Conservation (phyloP, 2,113 vertebrate species). For the Sceloporus undulatus region DNA sequence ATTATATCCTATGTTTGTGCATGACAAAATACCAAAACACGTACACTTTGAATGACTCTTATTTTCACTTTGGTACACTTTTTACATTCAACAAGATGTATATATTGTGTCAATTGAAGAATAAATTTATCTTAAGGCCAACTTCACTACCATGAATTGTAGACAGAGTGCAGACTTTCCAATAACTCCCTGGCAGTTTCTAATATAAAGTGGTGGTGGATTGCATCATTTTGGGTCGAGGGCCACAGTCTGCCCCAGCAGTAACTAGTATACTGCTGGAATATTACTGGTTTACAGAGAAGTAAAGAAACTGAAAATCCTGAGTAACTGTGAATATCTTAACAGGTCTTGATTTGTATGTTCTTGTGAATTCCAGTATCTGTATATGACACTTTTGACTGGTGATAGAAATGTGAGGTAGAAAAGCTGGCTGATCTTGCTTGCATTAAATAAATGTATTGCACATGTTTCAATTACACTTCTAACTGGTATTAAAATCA, state of each 20-base stretch:
- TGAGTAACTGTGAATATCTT: slow-evolving; percentile 39
- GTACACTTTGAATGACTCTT: slow-evolving; percentile 48
- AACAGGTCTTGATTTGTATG: neutral
- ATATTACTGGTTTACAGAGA: slow-evolving; percentile 39
- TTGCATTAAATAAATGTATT: slow-evolving; percentile 31
- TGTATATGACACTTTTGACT: slow-evolving; percentile 8
- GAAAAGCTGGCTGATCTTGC: slow-evolving; percentile 10
- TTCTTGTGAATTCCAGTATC: neutral
- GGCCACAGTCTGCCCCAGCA: too few relatives aligned
- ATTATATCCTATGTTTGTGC: slow-evolving; percentile 68
- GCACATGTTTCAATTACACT: slow-evolving; percentile 26
- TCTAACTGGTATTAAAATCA: slow-evolving; percentile 43
- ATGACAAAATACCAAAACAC: slow-evolving; percentile 64
- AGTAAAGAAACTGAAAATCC: neutral
- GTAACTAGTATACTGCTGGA: slow-evolving; percentile 7
- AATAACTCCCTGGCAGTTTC: neutral
- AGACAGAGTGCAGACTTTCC: slow-evolving; percentile 50
- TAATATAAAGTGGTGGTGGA: too few relatives aligned
- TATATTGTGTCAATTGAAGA: slow-evolving; percentile 54
- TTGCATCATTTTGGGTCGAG: too few relatives aligned
- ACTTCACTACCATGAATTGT: slow-evolving; percentile 46
- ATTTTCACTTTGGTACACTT: slow-evolving; percentile 63
- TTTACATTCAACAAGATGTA: slow-evolving; percentile 56
- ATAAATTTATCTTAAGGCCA: slow-evolving; percentile 50
- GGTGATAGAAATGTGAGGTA: rapidly evolving